A percentile compares a stretch with the other conserved stretches of the same genome.
Evolutionary conservation across 2,888 invertebrate genomes (phyloP).

Genomic region (Cinara cedri): DNA sequence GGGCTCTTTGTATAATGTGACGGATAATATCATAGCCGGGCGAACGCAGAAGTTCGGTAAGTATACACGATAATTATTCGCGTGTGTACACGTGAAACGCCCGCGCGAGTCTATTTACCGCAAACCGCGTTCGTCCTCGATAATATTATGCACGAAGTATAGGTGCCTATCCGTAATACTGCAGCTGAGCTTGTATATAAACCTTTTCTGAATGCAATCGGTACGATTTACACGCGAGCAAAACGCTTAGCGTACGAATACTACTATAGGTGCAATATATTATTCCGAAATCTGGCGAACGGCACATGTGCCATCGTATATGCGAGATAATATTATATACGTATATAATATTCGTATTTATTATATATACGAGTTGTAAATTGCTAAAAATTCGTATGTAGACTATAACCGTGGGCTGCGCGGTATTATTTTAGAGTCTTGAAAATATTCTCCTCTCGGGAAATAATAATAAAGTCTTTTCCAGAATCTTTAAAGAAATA

Average conservation of each 20-base stretch:
- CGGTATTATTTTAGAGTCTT: too few relatives aligned
- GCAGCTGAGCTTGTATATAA: not conserved
- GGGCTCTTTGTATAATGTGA: not conserved
- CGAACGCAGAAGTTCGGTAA: constrained; percentile 35
- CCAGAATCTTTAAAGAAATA: too few relatives aligned
- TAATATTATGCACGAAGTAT: too few relatives aligned
- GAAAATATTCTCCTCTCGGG: too few relatives aligned
- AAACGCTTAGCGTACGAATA: not conserved
- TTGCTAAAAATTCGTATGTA: too few relatives aligned
- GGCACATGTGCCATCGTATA: too few relatives aligned
- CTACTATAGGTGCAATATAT: not conserved
- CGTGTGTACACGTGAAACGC: too few relatives aligned
- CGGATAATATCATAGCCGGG: not conserved
- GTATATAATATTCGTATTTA: too few relatives aligned
- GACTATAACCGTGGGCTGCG: too few relatives aligned
- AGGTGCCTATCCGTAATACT: not conserved
- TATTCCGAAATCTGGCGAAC: not conserved
- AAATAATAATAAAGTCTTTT: too few relatives aligned
- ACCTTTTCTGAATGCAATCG: not conserved
- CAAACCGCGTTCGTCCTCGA: constrained; percentile 21
- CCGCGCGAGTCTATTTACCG: constrained; percentile 5
- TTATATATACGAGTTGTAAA: too few relatives aligned
- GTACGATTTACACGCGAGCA: not conserved
- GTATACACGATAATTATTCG: constrained; percentile 38
- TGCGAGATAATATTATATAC: too few relatives aligned